Conservation (phyloP, 92 coral and sea anemone genomes). For the Paramuricea clavata region DNA sequence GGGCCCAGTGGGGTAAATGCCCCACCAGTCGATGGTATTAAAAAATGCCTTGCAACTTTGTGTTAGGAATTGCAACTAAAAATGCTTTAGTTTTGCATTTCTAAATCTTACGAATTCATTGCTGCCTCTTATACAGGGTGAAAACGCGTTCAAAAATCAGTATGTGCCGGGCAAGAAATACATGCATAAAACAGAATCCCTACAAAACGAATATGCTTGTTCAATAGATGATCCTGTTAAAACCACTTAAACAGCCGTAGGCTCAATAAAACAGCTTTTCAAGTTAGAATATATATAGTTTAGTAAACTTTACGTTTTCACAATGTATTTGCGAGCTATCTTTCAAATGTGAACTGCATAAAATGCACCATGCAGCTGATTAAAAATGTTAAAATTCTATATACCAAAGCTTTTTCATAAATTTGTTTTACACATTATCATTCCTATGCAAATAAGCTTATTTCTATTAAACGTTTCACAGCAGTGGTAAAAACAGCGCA, state of each 20-base stretch:
- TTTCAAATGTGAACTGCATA: neutral
- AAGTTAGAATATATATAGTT: no score
- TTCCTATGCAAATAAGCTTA: slow-evolving; percentile 1
- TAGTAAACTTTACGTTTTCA: no score
- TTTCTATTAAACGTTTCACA: slow-evolving; percentile 21
- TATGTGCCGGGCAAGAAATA: neutral
- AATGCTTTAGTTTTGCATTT: no score
- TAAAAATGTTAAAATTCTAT: no score
- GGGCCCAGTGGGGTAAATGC: no score
- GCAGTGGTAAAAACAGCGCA: slow-evolving; percentile 20
- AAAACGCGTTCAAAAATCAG: no score
- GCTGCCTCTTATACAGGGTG: no score
- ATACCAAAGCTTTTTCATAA: neutral
- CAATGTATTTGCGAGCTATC: neutral
- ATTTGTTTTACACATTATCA: neutral
- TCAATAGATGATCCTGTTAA: neutral
- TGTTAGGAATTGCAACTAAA: no score
- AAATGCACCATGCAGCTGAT: neutral
- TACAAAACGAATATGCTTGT: neutral
- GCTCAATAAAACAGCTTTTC: neutral
- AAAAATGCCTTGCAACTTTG: no score
- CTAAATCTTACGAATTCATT: no score
- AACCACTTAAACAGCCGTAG: neutral
- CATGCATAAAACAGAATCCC: neutral
- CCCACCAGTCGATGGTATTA: no score